Percentiles rank a stretch among this genome's conserved stretches.
Conservation (phyloP, 2,888 invertebrate genomes). For the Cryptocephalus moraei region DNA sequence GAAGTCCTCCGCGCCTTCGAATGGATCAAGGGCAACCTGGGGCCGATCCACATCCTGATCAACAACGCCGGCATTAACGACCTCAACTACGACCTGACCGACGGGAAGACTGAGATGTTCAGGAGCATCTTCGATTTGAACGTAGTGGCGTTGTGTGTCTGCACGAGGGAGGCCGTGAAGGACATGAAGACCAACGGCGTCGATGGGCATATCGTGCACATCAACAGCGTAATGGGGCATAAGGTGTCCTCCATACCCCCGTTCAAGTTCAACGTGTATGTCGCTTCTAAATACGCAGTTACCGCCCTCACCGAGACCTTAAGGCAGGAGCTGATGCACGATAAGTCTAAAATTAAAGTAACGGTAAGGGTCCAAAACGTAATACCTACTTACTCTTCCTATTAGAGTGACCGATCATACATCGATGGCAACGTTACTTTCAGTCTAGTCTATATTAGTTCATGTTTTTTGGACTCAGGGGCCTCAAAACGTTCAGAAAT, state of each 20-base stretch:
- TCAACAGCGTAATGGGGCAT: constrained; percentile 26
- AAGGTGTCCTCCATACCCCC: constrained; percentile 16
- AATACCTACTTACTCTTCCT: too few relatives aligned
- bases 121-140: constrained; percentile 16
- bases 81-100: constrained; percentile 9
- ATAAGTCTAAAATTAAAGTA: constrained; percentile 12
- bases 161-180: constrained; percentile 23
- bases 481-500: too few relatives aligned
- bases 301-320: constrained; percentile 19
- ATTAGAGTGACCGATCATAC: too few relatives aligned
- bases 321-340: constrained; percentile 13
- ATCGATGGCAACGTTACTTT: too few relatives aligned
- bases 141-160: constrained; percentile 17
- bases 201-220: constrained; percentile 26
- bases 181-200: constrained; percentile 22
- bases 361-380: constrained; percentile 4
- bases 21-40: too few relatives aligned
- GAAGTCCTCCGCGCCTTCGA: too few relatives aligned
- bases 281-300: constrained; percentile 19
- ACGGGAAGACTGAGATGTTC: constrained; percentile 20
- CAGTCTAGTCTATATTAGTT: too few relatives aligned
- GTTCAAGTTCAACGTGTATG: constrained; percentile 14
- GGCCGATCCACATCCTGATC: too few relatives aligned
- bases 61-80: too few relatives aligned
- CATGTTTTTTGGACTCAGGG: too few relatives aligned